Percentiles rank a stretch among this genome's conserved stretches.
Evolutionary conservation across 2,113 vertebrate genomes (phyloP).

Genomic region (Prunella fulvescens): DNA sequence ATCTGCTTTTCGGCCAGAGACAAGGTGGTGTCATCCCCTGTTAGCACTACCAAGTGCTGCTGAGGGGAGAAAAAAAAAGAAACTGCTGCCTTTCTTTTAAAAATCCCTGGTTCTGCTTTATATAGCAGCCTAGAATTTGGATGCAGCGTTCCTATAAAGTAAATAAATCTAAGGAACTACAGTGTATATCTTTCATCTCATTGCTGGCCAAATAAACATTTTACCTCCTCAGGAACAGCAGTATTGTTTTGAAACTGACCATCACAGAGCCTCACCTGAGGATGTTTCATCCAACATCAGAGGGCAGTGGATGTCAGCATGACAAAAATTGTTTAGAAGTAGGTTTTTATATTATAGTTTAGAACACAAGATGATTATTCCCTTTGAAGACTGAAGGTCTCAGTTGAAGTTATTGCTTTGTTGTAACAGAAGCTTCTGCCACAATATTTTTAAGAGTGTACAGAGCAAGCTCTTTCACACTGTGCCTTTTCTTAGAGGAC

Average conservation of each 20-base stretch:
- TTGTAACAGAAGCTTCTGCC: neutral
- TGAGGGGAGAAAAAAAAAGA: neutral
- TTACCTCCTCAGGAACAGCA: neutral
- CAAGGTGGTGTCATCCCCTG: neutral
- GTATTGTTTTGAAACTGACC: neutral
- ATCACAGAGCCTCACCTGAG: neutral
- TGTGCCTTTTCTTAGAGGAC: neutral
- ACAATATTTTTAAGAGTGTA: neutral
- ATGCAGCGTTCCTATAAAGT: neutral
- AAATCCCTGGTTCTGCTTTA: neutral
- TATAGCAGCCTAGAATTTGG: neutral
- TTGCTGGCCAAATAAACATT: neutral
- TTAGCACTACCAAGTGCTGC: neutral
- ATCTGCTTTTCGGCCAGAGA: neutral
- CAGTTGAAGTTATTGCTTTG: neutral
- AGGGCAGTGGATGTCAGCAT: neutral
- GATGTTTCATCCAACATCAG: neutral
- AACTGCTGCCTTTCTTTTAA: neutral
- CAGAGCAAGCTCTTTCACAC: neutral
- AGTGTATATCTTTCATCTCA: neutral
- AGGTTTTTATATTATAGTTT: neutral
- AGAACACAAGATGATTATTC: neutral
- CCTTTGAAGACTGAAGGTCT: neutral
- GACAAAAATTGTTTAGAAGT: neutral
- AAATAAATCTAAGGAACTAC: neutral